A percentile compares a stretch with the other conserved stretches of the same genome.
Evolutionary conservation across 2,888 invertebrate genomes (phyloP).

Genomic region (Stomorhina lunata): DNA sequence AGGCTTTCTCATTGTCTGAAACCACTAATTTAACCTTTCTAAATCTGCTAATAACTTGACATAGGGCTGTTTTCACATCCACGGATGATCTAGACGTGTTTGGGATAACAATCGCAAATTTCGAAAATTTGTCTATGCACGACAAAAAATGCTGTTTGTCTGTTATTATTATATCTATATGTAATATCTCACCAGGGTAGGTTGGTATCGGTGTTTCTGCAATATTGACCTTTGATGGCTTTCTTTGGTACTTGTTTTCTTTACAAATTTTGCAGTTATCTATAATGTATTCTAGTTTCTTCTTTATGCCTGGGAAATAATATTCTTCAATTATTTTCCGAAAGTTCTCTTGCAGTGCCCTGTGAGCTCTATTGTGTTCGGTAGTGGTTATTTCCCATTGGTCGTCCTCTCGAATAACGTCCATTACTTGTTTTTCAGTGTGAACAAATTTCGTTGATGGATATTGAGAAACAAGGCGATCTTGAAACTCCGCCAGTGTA

Average conservation of each 20-base stretch:
- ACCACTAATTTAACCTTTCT: conserved; percentile 35
- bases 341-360: conserved; percentile 11
- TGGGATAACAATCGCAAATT: conserved; percentile 40
- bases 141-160: conserved; percentile 44
- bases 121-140: conserved; percentile 53
- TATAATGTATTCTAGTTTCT: conserved; percentile 3
- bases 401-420: too few relatives aligned
- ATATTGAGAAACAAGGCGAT: conserved; percentile 17
- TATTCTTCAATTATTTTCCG: conserved; percentile 25
- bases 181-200: conserved; percentile 45
- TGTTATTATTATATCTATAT: conserved; percentile 33
- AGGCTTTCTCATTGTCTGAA: conserved; percentile 53
- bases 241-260: conserved; percentile 58
- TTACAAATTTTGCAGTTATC: conserved; percentile 50
- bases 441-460: too few relatives aligned
- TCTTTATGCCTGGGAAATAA: conserved; percentile 40
- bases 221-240: conserved; percentile 13
- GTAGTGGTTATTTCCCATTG: too few relatives aligned
- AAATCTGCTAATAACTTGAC: conserved; percentile 41
- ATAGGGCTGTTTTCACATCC: conserved; percentile 45
- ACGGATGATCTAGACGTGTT: conserved; percentile 22
- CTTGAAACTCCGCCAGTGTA: conserved; percentile 30
- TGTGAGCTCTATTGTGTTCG: too few relatives aligned
- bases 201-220: conserved; percentile 40
- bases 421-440: too few relatives aligned